Conservation (phyloP, 2,113 vertebrate genomes). For the Notarius quadriscutis region DNA sequence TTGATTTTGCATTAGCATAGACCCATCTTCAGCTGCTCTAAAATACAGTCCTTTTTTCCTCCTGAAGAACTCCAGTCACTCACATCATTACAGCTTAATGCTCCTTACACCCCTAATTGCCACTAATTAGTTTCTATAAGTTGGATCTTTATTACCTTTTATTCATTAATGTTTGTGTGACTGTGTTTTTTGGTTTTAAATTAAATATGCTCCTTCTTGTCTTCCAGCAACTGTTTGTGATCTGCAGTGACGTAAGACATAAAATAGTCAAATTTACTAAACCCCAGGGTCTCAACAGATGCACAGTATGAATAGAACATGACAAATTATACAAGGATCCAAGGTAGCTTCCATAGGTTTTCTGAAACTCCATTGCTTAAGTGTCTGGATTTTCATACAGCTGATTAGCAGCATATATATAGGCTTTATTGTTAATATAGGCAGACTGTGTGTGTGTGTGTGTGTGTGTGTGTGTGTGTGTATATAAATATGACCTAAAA, state of each 20-base stretch:
- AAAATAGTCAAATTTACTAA: not conserved
- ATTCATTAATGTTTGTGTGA: constrained; percentile 26
- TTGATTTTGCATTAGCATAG: constrained; percentile 11
- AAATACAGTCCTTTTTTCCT: constrained; percentile 71
- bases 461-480: too few relatives aligned
- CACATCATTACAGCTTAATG: constrained; percentile 21
- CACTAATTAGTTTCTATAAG: not conserved
- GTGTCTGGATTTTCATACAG: not conserved
- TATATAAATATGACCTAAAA: too few relatives aligned
- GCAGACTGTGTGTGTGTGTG: too few relatives aligned
- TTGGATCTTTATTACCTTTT: constrained; percentile 4
- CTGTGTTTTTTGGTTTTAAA: constrained; percentile 15
- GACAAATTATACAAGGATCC: not conserved
- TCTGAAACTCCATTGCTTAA: not conserved
- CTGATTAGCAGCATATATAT: not conserved
- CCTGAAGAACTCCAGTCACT: not conserved
- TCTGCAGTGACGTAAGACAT: not conserved
- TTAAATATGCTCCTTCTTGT: constrained; percentile 13
- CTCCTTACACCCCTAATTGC: constrained; percentile 1
- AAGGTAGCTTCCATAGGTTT: not conserved
- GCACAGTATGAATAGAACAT: constrained; percentile 12
- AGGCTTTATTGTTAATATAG: too few relatives aligned
- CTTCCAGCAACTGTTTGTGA: not conserved
- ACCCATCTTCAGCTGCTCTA: constrained; percentile 77
- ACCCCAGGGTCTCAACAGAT: not conserved